Evolutionary conservation across 2,888 invertebrate genomes (phyloP).

Genomic region (Cosmia pyralina): DNA sequence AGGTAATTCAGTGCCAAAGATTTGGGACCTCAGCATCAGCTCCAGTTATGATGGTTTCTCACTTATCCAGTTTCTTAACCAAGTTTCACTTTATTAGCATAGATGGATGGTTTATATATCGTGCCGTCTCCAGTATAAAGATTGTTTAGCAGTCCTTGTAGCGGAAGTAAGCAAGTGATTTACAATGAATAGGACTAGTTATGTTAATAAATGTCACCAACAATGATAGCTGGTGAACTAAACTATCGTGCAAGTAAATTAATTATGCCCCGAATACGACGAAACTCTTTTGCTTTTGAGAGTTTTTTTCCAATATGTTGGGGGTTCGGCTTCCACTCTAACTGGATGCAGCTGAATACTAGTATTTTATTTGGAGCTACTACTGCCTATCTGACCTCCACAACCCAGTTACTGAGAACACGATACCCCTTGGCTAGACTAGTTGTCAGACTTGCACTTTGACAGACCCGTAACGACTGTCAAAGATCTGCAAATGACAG

Average conservation of each 20-base stretch:
- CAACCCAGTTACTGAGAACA: no score
- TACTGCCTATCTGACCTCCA: no score
- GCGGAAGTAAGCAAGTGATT: constrained; percentile 31
- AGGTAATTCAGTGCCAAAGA: no score
- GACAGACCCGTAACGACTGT: neutral
- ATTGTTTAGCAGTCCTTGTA: neutral
- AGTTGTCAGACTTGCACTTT: neutral
- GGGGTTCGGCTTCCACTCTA: neutral
- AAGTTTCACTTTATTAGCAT: no score
- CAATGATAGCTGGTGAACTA: constrained; percentile 27
- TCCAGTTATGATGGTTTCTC: no score
- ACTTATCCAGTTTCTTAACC: no score
- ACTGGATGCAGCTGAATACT: neutral
- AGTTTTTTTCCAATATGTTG: neutral
- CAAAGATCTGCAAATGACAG: neutral
- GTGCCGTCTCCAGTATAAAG: neutral
- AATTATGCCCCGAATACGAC: no score
- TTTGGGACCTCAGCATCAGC: no score
- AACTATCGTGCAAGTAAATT: no score
- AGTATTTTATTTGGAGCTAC: neutral
- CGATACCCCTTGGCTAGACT: no score
- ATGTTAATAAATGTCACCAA: constrained; percentile 39
- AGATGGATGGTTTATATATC: no score
- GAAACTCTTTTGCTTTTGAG: no score
- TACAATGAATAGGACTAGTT: constrained; percentile 33